phyloP scores from a whole-genome alignment of 2,888 invertebrate genomes.

The Stenodera caucasica region DNA sequence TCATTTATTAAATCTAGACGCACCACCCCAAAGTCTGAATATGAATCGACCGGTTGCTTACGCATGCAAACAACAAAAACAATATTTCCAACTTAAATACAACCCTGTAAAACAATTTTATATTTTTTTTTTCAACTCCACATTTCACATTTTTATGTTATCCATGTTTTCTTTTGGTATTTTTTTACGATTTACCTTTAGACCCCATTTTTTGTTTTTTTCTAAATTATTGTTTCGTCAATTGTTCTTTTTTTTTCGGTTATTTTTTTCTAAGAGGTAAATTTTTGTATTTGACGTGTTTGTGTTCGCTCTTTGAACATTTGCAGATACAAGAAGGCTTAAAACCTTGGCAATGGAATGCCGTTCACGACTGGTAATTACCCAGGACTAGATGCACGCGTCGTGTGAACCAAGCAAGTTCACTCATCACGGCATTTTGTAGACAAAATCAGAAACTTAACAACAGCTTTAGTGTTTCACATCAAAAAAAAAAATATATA shows the following conservation, averaged over 20 bases:
- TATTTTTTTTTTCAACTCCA: not conserved
- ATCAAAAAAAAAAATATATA: not conserved
- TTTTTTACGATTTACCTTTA: not conserved
- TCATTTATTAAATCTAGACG: conserved; percentile 27
- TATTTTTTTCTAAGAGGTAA: too few relatives aligned
- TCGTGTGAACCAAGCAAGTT: conserved; percentile 23
- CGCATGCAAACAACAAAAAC: not conserved
- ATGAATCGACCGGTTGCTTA: not conserved
- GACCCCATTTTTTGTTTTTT: not conserved
- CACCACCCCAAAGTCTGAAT: not conserved
- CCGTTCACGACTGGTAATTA: conserved; percentile 31
- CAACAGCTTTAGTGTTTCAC: conserved; percentile 8
- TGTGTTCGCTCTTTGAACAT: conserved; percentile 1
- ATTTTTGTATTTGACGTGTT: not conserved
- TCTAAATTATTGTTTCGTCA: not conserved
- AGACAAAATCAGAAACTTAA: conserved; percentile 17
- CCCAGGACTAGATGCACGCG: conserved; percentile 28
- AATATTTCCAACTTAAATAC: not conserved
- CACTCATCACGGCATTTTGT: conserved; percentile 22
- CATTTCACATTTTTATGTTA: not conserved
- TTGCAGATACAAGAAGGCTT: conserved; percentile 10
- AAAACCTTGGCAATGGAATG: conserved; percentile 27
- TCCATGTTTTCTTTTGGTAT: not conserved
- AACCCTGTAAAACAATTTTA: not conserved
- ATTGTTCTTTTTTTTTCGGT: not conserved